Evolutionary conservation across 2,797 vertebrate genomes (phyloP).

Genomic region (Xyrichtys novacula): DNA sequence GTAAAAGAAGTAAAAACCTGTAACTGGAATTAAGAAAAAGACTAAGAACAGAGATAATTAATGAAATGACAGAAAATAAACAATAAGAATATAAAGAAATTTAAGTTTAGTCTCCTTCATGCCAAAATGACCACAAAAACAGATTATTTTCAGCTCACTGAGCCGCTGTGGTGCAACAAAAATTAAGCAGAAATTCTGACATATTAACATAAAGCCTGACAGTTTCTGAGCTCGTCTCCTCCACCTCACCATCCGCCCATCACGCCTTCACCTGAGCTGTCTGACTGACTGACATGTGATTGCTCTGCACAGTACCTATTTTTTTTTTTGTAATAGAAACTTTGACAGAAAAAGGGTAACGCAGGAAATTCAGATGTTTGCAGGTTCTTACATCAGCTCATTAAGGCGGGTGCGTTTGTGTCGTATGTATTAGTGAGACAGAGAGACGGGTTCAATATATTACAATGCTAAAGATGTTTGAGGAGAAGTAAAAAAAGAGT

Average conservation of each 20-base stretch:
- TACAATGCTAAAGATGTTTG: not conserved
- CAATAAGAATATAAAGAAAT: too few species aligned
- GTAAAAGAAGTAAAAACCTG: too few species aligned
- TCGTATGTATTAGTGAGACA: not conserved
- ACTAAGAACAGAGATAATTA: too few species aligned
- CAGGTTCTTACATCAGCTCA: constrained; percentile 1
- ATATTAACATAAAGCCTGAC: not conserved
- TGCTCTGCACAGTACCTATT: not conserved
- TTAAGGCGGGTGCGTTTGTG: not conserved
- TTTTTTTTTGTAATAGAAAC: not conserved
- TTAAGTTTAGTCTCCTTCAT: too few species aligned
- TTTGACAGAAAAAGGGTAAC: not conserved
- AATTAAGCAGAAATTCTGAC: not conserved
- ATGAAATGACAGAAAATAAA: too few species aligned
- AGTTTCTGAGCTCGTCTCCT: not conserved
- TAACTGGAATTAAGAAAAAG: too few species aligned
- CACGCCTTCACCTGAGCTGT: not conserved
- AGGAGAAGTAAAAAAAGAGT: not conserved
- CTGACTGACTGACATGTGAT: not conserved
- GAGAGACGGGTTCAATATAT: not conserved
- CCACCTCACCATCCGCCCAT: not conserved
- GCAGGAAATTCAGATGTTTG: not conserved
- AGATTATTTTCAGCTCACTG: not conserved
- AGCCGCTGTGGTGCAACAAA: not conserved
- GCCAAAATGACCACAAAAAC: not conserved